phyloP scores from a whole-genome alignment of 2,113 vertebrate species.

The Blennius ocellaris region DNA sequence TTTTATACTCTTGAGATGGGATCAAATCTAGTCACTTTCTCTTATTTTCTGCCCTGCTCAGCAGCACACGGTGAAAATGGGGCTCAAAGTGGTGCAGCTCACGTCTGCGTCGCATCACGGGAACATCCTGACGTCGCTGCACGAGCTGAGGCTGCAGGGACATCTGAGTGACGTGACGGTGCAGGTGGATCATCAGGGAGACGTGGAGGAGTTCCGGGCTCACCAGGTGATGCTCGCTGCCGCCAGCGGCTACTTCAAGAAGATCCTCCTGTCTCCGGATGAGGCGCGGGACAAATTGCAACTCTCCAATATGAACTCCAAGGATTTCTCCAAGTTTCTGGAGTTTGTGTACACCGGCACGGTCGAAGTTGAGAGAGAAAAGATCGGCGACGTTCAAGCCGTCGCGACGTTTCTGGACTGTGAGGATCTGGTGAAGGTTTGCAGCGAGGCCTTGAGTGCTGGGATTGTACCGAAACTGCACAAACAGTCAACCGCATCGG shows the following conservation, averaged over 20 bases:
- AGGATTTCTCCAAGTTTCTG: slow-evolving; percentile 89
- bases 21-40: too few relatives aligned
- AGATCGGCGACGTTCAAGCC: slow-evolving; percentile 86
- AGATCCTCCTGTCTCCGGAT: slow-evolving; percentile 86
- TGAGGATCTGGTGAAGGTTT: slow-evolving; percentile 87
- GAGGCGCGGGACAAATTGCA: slow-evolving; percentile 78
- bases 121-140: slow-evolving; percentile 90
- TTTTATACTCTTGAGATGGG: too few relatives aligned
- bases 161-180: slow-evolving; percentile 92
- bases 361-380: slow-evolving; percentile 86
- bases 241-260: slow-evolving; percentile 94
- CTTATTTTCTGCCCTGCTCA: background rate
- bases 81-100: slow-evolving; percentile 85
- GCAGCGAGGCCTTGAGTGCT: slow-evolving; percentile 65
- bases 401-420: slow-evolving; percentile 90
- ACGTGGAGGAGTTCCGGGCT: slow-evolving; percentile 88
- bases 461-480: slow-evolving; percentile 2
- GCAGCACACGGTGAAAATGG: slow-evolving; percentile 81
- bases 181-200: slow-evolving; percentile 90
- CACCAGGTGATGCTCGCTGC: slow-evolving; percentile 94
- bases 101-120: slow-evolving; percentile 87
- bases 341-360: slow-evolving; percentile 94
- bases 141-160: slow-evolving; percentile 88
- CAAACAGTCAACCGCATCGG: background rate
- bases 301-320: slow-evolving; percentile 84